These are phyloP conservation scores for Patella vulgata DNA, from an alignment of 1,140 invertebrate species.

Conservation along the genomic window DNA sequence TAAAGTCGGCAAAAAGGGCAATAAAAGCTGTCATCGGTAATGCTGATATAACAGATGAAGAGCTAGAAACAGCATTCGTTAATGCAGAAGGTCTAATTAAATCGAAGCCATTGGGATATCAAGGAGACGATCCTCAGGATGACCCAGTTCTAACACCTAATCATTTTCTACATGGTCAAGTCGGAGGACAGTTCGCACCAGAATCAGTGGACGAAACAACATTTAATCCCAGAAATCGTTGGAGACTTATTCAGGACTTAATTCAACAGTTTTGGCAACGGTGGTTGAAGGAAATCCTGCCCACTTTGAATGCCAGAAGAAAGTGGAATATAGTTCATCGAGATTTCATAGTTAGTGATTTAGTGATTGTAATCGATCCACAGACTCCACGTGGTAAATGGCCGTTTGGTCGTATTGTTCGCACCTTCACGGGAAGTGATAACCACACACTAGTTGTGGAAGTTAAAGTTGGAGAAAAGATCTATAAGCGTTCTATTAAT, in stretches of 20 bases:
- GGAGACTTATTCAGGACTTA: constrained; percentile 5
- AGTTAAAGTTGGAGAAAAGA: too few species aligned
- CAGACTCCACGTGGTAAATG: too few species aligned
- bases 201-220: too few species aligned
- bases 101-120: constrained; percentile 11
- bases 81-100: constrained; percentile 9
- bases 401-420: too few species aligned
- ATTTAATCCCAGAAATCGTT: constrained; percentile 1
- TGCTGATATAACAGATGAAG: constrained; percentile 16
- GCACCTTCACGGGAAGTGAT: too few species aligned
- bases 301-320: too few species aligned
- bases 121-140: constrained; percentile 1
- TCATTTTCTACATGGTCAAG: constrained; percentile 17
- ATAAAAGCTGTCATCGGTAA: constrained; percentile 9
- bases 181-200: constrained; percentile 13
- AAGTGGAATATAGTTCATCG: too few species aligned
- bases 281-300: too few species aligned
- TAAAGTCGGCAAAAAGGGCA: constrained; percentile 56
- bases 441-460: too few species aligned
- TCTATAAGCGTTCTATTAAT: too few species aligned
- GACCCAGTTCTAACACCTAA: constrained; percentile 5
- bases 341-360: too few species aligned
- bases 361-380: too few species aligned
- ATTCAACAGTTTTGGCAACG: constrained; percentile 11
- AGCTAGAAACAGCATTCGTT: constrained; percentile 10